phyloP scores from a whole-genome alignment of 1,140 invertebrate species.

The Megalopta genalis region DNA sequence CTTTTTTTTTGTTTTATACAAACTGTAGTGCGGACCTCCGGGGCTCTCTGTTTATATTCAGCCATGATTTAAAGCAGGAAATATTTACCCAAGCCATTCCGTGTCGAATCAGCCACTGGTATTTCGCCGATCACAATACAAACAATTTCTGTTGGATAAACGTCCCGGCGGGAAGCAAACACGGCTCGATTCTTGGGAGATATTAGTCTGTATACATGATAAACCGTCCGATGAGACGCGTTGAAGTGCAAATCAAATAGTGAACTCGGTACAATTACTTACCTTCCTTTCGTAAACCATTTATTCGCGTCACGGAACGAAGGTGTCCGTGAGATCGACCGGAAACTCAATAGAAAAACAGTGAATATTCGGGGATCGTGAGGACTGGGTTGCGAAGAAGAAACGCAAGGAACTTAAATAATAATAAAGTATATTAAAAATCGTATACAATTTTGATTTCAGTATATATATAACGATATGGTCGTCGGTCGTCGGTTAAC shows the following conservation, averaged over 20 bases:
- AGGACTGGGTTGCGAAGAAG: slow-evolving; percentile 23
- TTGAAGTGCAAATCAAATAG: not conserved
- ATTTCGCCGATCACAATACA: not conserved
- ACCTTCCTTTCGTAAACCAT: not conserved
- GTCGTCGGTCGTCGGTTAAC: slow-evolving; percentile 63
- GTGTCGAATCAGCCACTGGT: slow-evolving; percentile 2
- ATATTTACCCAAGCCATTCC: slow-evolving; percentile 18
- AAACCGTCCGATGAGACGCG: not conserved
- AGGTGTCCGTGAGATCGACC: not conserved
- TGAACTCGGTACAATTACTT: not conserved
- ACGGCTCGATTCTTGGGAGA: not conserved
- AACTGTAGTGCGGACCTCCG: slow-evolving; percentile 32
- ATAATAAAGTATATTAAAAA: slow-evolving; percentile 80
- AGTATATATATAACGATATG: slow-evolving; percentile 44
- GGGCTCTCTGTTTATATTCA: slow-evolving; percentile 40
- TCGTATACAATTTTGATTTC: slow-evolving; percentile 79
- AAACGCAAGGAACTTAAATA: slow-evolving; percentile 71
- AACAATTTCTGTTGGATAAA: not conserved
- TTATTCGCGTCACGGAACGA: not conserved
- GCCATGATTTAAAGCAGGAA: slow-evolving; percentile 22
- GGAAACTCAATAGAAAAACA: not conserved
- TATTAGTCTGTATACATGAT: not conserved
- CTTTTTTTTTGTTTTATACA: slow-evolving; percentile 31
- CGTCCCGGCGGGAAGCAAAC: not conserved
- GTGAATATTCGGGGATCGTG: not conserved